phyloP scores from a whole-genome alignment of 64 coral and sea anemone genomes.

The Platygyra sinensis region DNA sequence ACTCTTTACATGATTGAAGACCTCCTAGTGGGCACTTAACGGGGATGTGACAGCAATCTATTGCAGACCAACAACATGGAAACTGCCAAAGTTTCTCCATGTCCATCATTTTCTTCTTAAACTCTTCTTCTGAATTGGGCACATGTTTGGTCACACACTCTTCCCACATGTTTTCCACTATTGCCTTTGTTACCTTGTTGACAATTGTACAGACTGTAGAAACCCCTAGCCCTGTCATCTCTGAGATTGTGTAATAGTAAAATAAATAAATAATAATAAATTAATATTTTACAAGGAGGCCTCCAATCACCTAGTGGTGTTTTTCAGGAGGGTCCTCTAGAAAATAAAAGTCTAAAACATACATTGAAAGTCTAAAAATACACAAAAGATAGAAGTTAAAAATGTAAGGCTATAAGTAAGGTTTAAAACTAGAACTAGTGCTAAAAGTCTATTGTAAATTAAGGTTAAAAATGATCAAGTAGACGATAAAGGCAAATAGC shows the following conservation, averaged over 20 bases:
- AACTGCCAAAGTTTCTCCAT: conserved; percentile 59
- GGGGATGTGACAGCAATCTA: conserved; percentile 49
- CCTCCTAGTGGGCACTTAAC: conserved; percentile 54
- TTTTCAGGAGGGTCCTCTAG: too few relatives aligned
- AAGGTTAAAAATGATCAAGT: too few relatives aligned
- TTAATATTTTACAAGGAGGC: too few relatives aligned
- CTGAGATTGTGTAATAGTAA: conserved; percentile 37
- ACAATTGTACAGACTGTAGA: conserved; percentile 9
- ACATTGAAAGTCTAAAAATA: too few relatives aligned
- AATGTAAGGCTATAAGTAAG: too few relatives aligned
- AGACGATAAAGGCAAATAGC: conserved; percentile 51
- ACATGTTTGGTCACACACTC: conserved; percentile 52
- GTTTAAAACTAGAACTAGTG: too few relatives aligned
- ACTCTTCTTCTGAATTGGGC: conserved; percentile 39
- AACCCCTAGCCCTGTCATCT: conserved; percentile 25
- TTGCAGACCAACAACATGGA: conserved; percentile 35
- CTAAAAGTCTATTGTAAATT: too few relatives aligned
- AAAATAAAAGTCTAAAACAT: too few relatives aligned
- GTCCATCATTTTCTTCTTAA: conserved; percentile 40
- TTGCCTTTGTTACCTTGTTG: background rate
- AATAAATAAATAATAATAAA: too few relatives aligned
- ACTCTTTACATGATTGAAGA: conserved; percentile 8
- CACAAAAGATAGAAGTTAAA: too few relatives aligned
- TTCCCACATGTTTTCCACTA: conserved; percentile 50
- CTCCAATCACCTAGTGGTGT: too few relatives aligned